A percentile compares a stretch with the other conserved stretches of the same genome.
phyloP scores from a whole-genome alignment of 2,113 vertebrate genomes.

The Caretta caretta region DNA sequence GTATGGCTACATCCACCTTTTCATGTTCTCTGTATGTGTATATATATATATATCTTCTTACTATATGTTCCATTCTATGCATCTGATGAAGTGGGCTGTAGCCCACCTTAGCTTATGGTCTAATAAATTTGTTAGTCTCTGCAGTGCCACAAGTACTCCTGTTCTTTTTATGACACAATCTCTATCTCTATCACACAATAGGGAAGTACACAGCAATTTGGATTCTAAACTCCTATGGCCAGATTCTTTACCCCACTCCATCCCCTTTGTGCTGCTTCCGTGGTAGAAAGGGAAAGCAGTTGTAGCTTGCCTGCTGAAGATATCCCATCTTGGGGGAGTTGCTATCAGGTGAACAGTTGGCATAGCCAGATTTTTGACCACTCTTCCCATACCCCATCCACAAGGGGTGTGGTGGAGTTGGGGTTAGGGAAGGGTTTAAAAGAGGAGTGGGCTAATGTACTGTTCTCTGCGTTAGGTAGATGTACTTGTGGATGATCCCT shows the following conservation, averaged over 20 bases:
- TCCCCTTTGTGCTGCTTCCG: neutral
- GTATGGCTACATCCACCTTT: no score
- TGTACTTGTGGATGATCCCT: neutral
- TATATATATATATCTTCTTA: no score
- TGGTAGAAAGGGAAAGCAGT: neutral
- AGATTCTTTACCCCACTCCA: neutral
- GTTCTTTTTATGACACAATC: neutral
- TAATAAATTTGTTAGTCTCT: no score
- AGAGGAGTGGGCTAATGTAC: neutral
- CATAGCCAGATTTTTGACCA: neutral
- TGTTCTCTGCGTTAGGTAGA: neutral
- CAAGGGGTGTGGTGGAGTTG: neutral
- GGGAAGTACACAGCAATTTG: neutral
- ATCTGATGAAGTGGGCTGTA: no score
- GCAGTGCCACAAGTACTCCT: no score
- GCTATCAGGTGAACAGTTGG: neutral
- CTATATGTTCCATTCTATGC: no score
- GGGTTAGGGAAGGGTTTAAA: accelerated
- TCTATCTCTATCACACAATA: no score
- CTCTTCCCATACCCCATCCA: neutral
- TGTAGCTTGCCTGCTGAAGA: neutral
- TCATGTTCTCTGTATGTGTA: no score
- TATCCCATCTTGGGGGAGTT: neutral
- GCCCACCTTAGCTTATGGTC: no score
- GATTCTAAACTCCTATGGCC: neutral